A percentile compares a stretch with the other conserved stretches of the same genome.
These are phyloP conservation scores for Ferrisia virgata DNA, from an alignment of 2,888 invertebrate genomes.

Conservation along the genomic window DNA sequence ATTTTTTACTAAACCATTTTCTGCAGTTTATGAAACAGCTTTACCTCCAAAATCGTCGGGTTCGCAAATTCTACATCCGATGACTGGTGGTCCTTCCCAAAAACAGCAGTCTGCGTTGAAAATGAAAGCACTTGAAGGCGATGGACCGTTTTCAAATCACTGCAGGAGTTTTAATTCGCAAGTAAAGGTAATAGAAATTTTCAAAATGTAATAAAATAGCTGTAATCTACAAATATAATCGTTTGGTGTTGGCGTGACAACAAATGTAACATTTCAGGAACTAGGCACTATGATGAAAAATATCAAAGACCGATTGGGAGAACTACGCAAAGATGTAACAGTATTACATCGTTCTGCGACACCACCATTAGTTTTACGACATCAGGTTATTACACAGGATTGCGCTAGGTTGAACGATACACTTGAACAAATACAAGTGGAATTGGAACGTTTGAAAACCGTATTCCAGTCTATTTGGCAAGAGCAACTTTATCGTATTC, in stretches of 20 bases:
- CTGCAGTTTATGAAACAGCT: conserved; percentile 34
- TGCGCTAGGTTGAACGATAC: conserved; percentile 62
- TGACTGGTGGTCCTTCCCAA: conserved; percentile 49
- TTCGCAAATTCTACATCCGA: conserved; percentile 19
- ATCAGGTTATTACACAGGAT: conserved; percentile 54
- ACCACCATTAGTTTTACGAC: conserved; percentile 53
- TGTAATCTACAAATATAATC: too few relatives aligned
- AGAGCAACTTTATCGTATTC: conserved; percentile 67
- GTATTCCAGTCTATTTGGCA: conserved; percentile 69
- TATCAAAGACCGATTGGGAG: conserved; percentile 64
- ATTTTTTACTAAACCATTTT: background rate
- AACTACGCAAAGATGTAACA: conserved; percentile 68
- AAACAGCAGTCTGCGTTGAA: conserved; percentile 51
- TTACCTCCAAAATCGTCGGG: background rate
- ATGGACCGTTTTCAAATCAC: conserved; percentile 63
- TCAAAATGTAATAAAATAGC: too few relatives aligned
- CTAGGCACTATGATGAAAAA: conserved; percentile 61
- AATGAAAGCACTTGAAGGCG: conserved; percentile 56
- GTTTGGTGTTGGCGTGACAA: background rate
- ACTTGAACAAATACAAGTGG: conserved; percentile 61
- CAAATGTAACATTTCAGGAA: conserved; percentile 57
- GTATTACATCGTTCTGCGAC: conserved; percentile 60
- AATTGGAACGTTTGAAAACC: conserved; percentile 60
- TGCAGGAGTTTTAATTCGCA: conserved; percentile 56
- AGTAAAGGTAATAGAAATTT: conserved; percentile 51